Evolutionary conservation across 2,797 vertebrate species (phyloP), one percentile per base, ranked within the genome.

Genomic region (Jordanella pulchra): DNA sequence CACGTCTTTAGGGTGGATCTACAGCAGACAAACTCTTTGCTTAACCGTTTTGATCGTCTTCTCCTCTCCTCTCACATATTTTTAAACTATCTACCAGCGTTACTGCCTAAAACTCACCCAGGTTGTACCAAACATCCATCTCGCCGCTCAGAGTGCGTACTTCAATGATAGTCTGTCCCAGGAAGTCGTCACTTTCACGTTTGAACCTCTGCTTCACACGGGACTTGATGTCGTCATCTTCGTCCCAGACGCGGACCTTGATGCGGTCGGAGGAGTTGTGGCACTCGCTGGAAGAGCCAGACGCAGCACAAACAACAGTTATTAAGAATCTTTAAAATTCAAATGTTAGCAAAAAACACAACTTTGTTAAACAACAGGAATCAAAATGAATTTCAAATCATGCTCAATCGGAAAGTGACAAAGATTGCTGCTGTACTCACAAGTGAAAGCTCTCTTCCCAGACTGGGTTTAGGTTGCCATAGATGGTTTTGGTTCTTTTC

Each of bases 61-160:
- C 61, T 75, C 69, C 53, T 60, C 64, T 82, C 54, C 53, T 60
- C 64, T 82, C 54, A 67, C 77, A 69, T 3, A 17, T 71, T 60
- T 78, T 47, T 78, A 67, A 84, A 65, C 11, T 76, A 74, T 48
- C 54, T 47, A 0, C 1, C 51, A 45, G 67, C 39, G 28, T 76
- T 69, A 70, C 78, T 71, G 54, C 21, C 17, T 56, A 71, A 80
- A 25, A 63, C 85, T 95, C 87, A 99, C 98, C 98, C 17, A 99
- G 92, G 83, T 99, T 99, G 93, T 99, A 99, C 97, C 98, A 99
- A 70, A 99, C 97, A 11, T 99, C 98, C 98, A 99, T 99, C 92
- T 99, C 98, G 70, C 98, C 97, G 0, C 97, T 98, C 78, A 98
- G 95, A 0, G 97, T 99, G 77, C 98, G 95, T 61, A 99, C 98